Conservation (phyloP, 92 coral and sea anemone genomes). For the Phymanthus crucifer region DNA sequence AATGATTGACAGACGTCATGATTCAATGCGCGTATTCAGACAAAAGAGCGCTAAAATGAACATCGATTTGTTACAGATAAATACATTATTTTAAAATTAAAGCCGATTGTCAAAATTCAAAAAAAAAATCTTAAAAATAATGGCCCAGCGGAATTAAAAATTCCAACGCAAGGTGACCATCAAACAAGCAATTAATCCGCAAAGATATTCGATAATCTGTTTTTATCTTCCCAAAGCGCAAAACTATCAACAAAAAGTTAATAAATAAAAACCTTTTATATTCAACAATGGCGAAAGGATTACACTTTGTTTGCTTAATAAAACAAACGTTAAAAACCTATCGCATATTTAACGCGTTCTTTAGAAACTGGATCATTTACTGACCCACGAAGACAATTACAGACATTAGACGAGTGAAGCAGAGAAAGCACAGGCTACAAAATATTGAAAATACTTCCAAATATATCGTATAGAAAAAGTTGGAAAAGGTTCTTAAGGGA, state of each 20-base stretch:
- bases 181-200: neutral
- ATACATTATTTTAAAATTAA: no score
- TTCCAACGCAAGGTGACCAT: neutral
- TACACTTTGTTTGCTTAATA: constrained; percentile 27
- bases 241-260: constrained; percentile 20
- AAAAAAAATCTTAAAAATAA: no score
- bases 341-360: constrained; percentile 32
- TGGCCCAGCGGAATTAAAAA: neutral
- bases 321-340: constrained; percentile 13
- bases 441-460: neutral
- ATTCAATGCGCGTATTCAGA: no score
- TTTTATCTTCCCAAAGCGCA: neutral
- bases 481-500: neutral
- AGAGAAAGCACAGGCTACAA: neutral
- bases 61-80: no score
- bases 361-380: constrained; percentile 4
- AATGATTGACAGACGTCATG: neutral
- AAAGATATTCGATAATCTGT: constrained; percentile 1
- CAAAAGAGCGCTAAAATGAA: no score
- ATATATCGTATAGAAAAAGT: neutral
- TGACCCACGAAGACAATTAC: constrained; percentile 2
- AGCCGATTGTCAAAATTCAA: no score
- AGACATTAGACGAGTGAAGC: neutral
- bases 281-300: constrained; percentile 29
- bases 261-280: neutral